These are phyloP conservation scores for Samia ricini DNA, from an alignment of 1,140 invertebrate genomes.

Conservation along the genomic window DNA sequence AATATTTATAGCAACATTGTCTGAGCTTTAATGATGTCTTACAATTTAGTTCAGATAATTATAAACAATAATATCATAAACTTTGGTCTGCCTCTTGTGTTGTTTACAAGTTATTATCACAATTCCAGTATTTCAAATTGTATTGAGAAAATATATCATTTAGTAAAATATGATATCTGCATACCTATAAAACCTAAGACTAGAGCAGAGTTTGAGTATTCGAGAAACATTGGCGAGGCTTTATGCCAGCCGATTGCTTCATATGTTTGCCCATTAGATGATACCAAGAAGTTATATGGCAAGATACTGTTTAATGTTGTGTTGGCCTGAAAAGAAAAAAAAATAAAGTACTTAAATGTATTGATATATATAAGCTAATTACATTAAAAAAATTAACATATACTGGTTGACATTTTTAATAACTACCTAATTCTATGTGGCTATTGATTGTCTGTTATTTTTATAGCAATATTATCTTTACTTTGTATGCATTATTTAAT, in stretches of 20 bases:
- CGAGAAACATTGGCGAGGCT: slow-evolving; percentile 23
- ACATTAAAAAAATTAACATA: too few species aligned
- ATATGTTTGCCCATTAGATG: slow-evolving; percentile 38
- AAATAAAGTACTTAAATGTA: background rate
- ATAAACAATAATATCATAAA: too few species aligned
- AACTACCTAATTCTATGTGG: too few species aligned
- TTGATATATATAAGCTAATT: background rate
- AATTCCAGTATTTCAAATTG: too few species aligned
- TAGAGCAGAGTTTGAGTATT: slow-evolving; percentile 10
- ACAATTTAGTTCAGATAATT: too few species aligned
- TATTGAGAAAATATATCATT: background rate
- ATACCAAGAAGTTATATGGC: slow-evolving; percentile 48
- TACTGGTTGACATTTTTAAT: too few species aligned
- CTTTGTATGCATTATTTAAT: background rate
- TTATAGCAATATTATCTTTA: too few species aligned
- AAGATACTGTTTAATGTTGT: slow-evolving; percentile 12
- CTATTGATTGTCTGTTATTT: too few species aligned
- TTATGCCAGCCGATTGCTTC: slow-evolving; percentile 42
- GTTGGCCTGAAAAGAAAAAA: slow-evolving; percentile 16
- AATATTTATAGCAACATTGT: too few species aligned
- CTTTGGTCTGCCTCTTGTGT: too few species aligned
- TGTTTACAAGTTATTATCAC: too few species aligned
- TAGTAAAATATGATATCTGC: background rate
- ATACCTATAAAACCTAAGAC: slow-evolving; percentile 37
- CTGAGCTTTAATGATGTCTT: too few species aligned